A percentile compares a stretch with the other conserved stretches of the same genome.
phyloP scores from a whole-genome alignment of 2,888 invertebrate genomes.

The Miltochrista miniata region DNA sequence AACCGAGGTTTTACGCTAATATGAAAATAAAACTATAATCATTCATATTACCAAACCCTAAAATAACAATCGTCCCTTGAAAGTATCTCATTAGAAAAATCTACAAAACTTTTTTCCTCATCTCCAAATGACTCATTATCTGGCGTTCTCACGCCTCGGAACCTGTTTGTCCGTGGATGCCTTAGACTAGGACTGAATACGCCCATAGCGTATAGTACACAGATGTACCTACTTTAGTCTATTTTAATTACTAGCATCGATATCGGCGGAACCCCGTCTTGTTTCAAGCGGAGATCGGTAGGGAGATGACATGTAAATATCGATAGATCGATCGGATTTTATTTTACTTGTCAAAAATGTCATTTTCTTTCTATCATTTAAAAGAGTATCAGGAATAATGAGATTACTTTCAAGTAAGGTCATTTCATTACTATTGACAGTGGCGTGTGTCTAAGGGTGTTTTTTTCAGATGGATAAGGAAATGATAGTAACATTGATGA shows the following conservation, averaged over 20 bases:
- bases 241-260: slow-evolving; percentile 81
- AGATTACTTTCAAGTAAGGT: too few species aligned
- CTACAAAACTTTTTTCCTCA: neutral
- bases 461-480: too few species aligned
- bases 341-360: neutral
- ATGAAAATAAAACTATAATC: too few species aligned
- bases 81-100: neutral
- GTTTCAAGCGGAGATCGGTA: slow-evolving; percentile 76
- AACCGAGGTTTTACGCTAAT: too few species aligned
- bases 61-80: neutral
- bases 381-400: too few species aligned
- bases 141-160: slow-evolving; percentile 3
- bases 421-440: too few species aligned
- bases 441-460: too few species aligned
- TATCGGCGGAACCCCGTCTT: slow-evolving; percentile 82
- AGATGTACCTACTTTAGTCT: slow-evolving; percentile 72
- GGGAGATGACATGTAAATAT: slow-evolving; percentile 46
- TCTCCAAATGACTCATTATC: neutral
- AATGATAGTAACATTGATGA: too few species aligned
- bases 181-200: slow-evolving; percentile 14
- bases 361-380: too few species aligned
- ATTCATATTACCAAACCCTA: neutral
- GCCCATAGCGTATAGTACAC: slow-evolving; percentile 33
- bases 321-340: slow-evolving; percentile 21
- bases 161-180: slow-evolving; percentile 21